A percentile compares a stretch with the other conserved stretches of the same genome.
Conservation (phyloP, 2,888 invertebrate species). For the Cylindroiulus punctatus region DNA sequence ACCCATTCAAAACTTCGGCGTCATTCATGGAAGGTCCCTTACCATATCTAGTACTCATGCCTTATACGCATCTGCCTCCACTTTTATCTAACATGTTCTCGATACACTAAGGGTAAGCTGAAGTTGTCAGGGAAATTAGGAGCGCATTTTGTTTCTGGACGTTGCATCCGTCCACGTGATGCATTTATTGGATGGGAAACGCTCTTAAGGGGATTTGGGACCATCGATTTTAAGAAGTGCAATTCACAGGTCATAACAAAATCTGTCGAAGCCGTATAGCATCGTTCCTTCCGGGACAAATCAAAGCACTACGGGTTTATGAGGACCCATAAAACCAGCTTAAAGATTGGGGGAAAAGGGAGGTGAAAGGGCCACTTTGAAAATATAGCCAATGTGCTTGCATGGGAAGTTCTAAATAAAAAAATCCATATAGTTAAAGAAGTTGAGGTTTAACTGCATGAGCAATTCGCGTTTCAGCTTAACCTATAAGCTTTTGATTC, state of each 20-base stretch:
- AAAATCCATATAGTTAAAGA: not conserved
- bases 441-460: not conserved
- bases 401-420: not conserved
- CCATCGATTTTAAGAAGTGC: constrained; percentile 30
- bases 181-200: constrained; percentile 28
- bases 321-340: not conserved
- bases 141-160: constrained; percentile 40
- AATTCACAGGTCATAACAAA: constrained; percentile 45
- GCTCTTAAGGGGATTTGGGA: constrained; percentile 47
- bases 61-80: not conserved
- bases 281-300: constrained; percentile 5
- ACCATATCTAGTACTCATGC: too few species aligned
- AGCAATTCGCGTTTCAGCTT: not conserved
- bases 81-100: not conserved
- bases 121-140: not conserved
- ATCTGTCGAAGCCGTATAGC: not conserved
- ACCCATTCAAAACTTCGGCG: too few species aligned
- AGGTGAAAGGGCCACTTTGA: not conserved
- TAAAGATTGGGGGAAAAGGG: not conserved
- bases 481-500: not conserved
- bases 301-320: constrained; percentile 36
- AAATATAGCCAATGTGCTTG: not conserved
- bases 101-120: not conserved
- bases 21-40: too few species aligned
- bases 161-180: not conserved